phyloP scores from a whole-genome alignment of 2,113 vertebrate species.

The Apodemus sylvaticus region DNA sequence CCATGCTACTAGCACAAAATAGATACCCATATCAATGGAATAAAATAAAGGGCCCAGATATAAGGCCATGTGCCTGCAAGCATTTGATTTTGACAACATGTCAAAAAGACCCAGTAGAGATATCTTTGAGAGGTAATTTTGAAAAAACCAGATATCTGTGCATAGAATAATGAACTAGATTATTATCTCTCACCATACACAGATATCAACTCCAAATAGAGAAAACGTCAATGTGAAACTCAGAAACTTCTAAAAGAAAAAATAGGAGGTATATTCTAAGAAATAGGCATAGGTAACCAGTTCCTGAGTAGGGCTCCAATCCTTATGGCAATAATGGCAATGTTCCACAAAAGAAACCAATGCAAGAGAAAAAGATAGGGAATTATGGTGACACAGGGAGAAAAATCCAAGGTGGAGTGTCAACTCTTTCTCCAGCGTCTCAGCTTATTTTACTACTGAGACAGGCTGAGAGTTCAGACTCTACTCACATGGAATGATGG shows the following conservation, averaged over 20 bases:
- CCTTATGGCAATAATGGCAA: not conserved
- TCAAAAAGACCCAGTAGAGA: not conserved
- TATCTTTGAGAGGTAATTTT: not conserved
- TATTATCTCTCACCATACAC: not conserved
- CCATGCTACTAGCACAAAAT: not conserved
- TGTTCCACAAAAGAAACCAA: not conserved
- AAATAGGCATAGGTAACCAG: not conserved
- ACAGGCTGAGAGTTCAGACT: not conserved
- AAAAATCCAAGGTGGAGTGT: not conserved
- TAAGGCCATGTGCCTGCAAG: too few species aligned
- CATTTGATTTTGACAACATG: too few species aligned
- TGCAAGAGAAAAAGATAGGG: not conserved
- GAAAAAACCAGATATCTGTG: not conserved
- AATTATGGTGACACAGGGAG: not conserved
- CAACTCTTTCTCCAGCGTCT: rapidly evolving
- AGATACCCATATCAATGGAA: not conserved
- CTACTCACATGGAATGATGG: not conserved
- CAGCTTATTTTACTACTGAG: too few species aligned
- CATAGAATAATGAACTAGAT: not conserved
- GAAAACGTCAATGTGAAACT: not conserved
- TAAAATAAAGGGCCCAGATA: not conserved
- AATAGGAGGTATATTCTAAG: not conserved
- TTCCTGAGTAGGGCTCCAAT: not conserved
- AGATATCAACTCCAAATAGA: not conserved
- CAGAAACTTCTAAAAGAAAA: not conserved